Percentiles rank a stretch among this genome's conserved stretches.
Evolutionary conservation across 2,888 invertebrate genomes (phyloP).

Genomic region (Cryptosula pallasiana): DNA sequence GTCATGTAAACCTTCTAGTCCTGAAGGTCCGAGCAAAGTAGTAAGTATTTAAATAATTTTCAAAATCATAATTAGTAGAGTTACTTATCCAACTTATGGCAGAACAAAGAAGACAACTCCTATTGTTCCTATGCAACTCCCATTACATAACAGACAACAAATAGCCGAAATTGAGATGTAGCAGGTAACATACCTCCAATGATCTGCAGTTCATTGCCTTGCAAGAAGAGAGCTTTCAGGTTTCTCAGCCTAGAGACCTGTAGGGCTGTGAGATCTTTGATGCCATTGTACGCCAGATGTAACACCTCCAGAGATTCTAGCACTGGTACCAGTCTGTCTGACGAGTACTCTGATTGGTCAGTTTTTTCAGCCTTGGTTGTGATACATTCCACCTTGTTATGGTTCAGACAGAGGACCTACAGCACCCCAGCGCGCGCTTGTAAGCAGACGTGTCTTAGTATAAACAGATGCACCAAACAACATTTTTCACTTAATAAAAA

Average conservation of each 20-base stretch:
- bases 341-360: not conserved
- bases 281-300: conserved; percentile 52
- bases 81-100: too few species aligned
- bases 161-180: too few species aligned
- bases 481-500: too few species aligned
- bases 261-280: conserved; percentile 46
- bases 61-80: too few species aligned
- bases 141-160: too few species aligned
- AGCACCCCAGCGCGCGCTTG: conserved; percentile 12
- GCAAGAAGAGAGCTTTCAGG: conserved; percentile 52
- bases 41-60: too few species aligned
- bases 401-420: conserved; percentile 52
- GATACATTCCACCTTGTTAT: conserved; percentile 52
- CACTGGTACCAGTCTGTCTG: conserved; percentile 36
- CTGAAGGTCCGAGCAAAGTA: too few species aligned
- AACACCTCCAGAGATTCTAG: conserved; percentile 51
- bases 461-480: too few species aligned
- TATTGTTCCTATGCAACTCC: too few species aligned
- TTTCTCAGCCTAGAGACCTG: conserved; percentile 48
- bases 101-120: too few species aligned
- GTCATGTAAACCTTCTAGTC: conserved; percentile 48
- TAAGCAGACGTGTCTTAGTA: too few species aligned
- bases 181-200: conserved; percentile 22
- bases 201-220: conserved; percentile 37
- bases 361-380: conserved; percentile 34